Evolutionary conservation across 53 echinoderm and acorn worm genomes (phyloP).

Genomic region (Holothuria leucospilota): DNA sequence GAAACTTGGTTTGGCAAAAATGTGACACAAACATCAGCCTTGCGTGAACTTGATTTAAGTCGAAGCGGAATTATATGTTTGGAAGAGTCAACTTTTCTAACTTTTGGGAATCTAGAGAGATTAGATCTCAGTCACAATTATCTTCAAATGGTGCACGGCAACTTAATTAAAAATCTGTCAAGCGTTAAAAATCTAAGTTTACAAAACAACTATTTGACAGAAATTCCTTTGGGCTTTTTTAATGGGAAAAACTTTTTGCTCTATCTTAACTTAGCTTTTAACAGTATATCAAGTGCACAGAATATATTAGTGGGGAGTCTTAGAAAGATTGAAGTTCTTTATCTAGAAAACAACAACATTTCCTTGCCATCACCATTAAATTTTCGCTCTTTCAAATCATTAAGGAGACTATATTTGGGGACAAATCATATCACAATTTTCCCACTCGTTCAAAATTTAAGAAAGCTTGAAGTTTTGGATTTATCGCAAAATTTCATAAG

Average conservation of each 20-base stretch:
- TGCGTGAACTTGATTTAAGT: neutral
- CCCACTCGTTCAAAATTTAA: conserved; percentile 16
- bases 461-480: neutral
- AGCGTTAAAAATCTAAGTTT: neutral
- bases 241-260: neutral
- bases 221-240: conserved; percentile 17
- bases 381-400: conserved; percentile 6
- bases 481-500: conserved; percentile 1
- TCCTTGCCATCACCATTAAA: conserved; percentile 22
- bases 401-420: conserved; percentile 19
- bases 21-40: neutral
- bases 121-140: conserved; percentile 2
- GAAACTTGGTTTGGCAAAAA: neutral
- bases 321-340: neutral
- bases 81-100: neutral
- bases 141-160: neutral
- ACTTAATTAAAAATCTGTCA: neutral
- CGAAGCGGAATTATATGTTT: neutral
- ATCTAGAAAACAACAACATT: conserved; percentile 7
- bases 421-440: conserved; percentile 6
- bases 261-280: neutral
- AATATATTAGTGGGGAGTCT: neutral
- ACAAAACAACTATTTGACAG: neutral
- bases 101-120: neutral
- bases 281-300: neutral